These are phyloP conservation scores for Trichomycterus rosablanca DNA, from an alignment of 2,113 vertebrate species.

Conservation along the genomic window DNA sequence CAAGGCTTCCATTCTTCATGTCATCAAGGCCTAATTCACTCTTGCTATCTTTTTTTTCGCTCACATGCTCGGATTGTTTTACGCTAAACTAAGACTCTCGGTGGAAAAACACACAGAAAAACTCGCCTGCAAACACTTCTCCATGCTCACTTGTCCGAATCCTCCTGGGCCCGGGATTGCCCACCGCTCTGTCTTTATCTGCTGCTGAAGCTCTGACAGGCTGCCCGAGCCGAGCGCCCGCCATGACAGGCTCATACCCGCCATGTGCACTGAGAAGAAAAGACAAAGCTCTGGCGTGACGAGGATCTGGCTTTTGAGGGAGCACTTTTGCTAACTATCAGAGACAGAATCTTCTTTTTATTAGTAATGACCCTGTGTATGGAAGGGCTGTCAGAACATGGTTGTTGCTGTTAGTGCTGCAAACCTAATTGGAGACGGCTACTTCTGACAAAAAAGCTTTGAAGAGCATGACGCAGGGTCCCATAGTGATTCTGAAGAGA, in stretches of 20 bases:
- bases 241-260: conserved; percentile 77
- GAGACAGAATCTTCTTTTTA: conserved; percentile 19
- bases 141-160: conserved; percentile 63
- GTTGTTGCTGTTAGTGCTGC: conserved; percentile 34
- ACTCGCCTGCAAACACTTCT: conserved; percentile 77
- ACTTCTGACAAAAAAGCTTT: conserved; percentile 49
- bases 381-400: conserved; percentile 37
- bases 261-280: conserved; percentile 66
- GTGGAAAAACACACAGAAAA: conserved; percentile 84
- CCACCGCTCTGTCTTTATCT: conserved; percentile 85
- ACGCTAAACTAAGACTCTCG: conserved; percentile 85
- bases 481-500: conserved; percentile 28
- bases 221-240: conserved; percentile 83
- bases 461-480: conserved; percentile 55
- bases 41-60: conserved; percentile 3
- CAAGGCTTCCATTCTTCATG: conserved; percentile 87
- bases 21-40: conserved; percentile 79
- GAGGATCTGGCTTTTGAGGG: conserved; percentile 46
- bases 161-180: conserved; percentile 77
- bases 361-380: conserved; percentile 31
- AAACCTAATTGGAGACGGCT: conserved; percentile 63
- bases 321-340: conserved; percentile 46
- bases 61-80: conserved; percentile 81
- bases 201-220: conserved; percentile 84
- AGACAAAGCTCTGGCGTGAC: conserved; percentile 57